These are phyloP conservation scores for Hyperopisus bebe DNA, from an alignment of 2,113 vertebrate species.

Conservation along the genomic window DNA sequence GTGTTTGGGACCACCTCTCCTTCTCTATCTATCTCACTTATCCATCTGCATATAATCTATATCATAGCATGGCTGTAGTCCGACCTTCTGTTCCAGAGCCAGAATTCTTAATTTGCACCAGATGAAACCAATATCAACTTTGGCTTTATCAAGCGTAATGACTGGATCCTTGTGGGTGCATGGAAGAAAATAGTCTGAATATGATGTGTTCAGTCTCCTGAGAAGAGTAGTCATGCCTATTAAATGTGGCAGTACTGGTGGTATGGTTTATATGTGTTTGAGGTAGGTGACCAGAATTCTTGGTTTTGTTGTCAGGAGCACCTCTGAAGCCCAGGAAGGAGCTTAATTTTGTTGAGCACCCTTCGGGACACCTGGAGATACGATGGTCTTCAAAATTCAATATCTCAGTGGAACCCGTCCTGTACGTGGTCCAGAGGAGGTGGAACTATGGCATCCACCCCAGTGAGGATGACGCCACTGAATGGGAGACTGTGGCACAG, in stretches of 20 bases:
- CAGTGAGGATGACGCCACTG: constrained; percentile 82
- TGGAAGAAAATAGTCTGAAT: not conserved
- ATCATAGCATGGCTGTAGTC: constrained; percentile 35
- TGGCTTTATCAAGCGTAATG: constrained; percentile 35
- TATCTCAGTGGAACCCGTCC: constrained; percentile 87
- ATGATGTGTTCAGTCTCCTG: not conserved
- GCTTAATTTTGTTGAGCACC: constrained; percentile 74
- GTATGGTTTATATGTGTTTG: not conserved
- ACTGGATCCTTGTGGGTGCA: constrained; percentile 31
- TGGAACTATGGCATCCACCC: constrained; percentile 96
- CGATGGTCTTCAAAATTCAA: constrained; percentile 96
- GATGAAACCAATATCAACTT: constrained; percentile 44
- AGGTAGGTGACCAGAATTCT: not conserved
- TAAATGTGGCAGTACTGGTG: not conserved
- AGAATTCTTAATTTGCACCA: constrained; percentile 53
- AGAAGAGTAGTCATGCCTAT: not conserved
- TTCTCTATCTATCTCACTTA: constrained; percentile 26
- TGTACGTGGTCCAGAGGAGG: constrained; percentile 84
- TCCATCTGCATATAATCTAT: constrained; percentile 54
- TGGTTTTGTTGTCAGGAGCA: constrained; percentile 65
- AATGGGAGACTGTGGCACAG: constrained; percentile 85
- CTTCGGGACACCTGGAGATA: constrained; percentile 76
- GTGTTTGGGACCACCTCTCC: constrained; percentile 34
- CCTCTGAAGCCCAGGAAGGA: constrained; percentile 92
- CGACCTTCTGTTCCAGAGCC: constrained; percentile 51